These are phyloP conservation scores for Colossoma macropomum DNA, from an alignment of 2,113 vertebrate genomes.

Conservation along the genomic window DNA sequence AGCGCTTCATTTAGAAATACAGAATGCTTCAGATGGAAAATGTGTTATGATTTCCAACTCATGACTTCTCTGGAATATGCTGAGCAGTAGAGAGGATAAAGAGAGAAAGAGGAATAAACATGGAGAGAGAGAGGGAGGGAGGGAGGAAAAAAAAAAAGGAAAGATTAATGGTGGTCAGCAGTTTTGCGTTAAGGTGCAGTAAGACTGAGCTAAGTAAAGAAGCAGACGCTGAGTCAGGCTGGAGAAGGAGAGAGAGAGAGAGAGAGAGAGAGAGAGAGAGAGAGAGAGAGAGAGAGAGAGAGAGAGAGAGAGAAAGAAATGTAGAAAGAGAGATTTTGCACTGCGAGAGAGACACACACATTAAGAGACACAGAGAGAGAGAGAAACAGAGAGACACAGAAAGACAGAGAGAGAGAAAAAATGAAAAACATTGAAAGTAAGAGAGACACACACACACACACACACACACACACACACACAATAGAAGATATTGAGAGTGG, in stretches of 20 bases:
- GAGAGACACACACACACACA: too few relatives aligned
- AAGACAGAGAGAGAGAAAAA: too few relatives aligned
- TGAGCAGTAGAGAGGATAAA: background rate
- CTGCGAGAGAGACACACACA: background rate
- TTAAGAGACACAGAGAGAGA: background rate
- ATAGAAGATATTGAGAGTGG: too few relatives aligned
- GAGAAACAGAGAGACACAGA: too few relatives aligned
- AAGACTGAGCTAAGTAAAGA: constrained; percentile 37
- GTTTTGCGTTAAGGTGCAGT: constrained; percentile 33
- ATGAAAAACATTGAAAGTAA: background rate
- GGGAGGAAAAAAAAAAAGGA: background rate
- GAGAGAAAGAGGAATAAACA: too few relatives aligned
- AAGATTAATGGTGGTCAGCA: constrained; percentile 27
- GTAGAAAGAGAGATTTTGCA: too few relatives aligned
- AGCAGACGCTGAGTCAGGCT: constrained; percentile 42
- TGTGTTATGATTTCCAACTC: too few relatives aligned
- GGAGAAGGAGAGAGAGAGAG: background rate
- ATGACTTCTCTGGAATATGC: too few relatives aligned
- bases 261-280: background rate
- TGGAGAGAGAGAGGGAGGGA: background rate
- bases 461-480: too few relatives aligned
- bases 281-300: background rate
- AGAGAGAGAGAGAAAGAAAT: too few relatives aligned
- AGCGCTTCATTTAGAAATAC: too few relatives aligned
- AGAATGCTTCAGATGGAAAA: too few relatives aligned